Percentiles rank a stretch among this genome's conserved stretches.
phyloP scores from a whole-genome alignment of 2,888 invertebrate species.

The Spodoptera picta region DNA sequence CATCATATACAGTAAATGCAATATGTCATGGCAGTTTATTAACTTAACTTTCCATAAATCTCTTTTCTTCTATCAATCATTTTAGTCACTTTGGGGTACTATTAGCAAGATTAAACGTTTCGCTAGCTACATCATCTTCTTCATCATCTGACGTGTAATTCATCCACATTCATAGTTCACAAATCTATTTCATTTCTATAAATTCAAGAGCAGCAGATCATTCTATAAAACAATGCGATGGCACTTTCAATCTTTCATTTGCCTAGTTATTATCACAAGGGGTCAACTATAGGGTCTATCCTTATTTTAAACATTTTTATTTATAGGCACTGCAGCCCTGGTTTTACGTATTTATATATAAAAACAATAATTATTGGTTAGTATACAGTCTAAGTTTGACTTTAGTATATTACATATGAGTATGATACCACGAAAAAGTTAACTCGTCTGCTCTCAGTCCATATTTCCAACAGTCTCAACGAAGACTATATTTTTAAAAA shows the following conservation, averaged over 20 bases:
- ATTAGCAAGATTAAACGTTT: background rate
- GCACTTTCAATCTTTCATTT: slow-evolving; percentile 77
- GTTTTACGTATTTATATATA: slow-evolving; percentile 46
- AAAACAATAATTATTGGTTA: slow-evolving; percentile 54
- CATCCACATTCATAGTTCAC: slow-evolving; percentile 38
- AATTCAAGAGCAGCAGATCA: slow-evolving; percentile 47
- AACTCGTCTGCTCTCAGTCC: no score
- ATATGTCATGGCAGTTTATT: background rate
- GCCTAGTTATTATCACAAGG: slow-evolving; percentile 80
- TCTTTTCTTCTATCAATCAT: slow-evolving; percentile 2
- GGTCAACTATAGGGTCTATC: slow-evolving; percentile 56
- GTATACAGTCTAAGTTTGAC: slow-evolving; percentile 51
- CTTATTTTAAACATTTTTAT: slow-evolving; percentile 43
- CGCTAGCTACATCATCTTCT: background rate
- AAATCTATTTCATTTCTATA: slow-evolving; percentile 34
- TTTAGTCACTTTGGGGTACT: background rate
- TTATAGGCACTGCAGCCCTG: slow-evolving; percentile 43
- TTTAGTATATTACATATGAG: slow-evolving; percentile 29
- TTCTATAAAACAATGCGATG: slow-evolving; percentile 66
- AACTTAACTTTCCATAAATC: background rate
- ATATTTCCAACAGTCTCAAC: no score
- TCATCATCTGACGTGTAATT: background rate
- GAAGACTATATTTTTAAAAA: no score
- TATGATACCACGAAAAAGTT: no score
- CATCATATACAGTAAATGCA: background rate